These are phyloP conservation scores for Uromys caudimaculatus DNA, from an alignment of 2,797 vertebrate genomes.

Conservation along the genomic window DNA sequence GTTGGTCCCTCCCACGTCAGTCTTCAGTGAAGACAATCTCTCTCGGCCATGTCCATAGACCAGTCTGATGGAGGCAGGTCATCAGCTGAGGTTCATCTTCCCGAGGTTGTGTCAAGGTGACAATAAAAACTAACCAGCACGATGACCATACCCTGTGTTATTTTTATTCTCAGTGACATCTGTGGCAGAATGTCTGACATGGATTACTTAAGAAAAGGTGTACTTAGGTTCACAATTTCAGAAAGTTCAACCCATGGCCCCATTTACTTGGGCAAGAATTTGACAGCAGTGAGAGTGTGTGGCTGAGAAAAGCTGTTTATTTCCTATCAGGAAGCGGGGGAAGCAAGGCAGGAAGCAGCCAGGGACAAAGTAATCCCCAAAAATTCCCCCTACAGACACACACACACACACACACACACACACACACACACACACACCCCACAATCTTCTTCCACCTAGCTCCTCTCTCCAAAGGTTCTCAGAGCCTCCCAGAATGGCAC, in stretches of 20 bases:
- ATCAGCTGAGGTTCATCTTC: neutral
- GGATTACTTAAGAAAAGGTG: neutral
- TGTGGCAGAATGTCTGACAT: neutral
- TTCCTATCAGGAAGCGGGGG: neutral
- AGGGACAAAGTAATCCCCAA: neutral
- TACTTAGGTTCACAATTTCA: neutral
- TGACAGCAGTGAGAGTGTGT: neutral
- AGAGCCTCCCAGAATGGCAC: neutral
- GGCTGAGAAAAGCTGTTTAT: neutral
- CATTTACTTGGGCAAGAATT: neutral
- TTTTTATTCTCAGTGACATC: neutral
- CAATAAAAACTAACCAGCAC: neutral
- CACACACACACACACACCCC: too few species aligned
- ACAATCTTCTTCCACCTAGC: too few species aligned
- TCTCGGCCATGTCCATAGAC: neutral
- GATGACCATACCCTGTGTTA: neutral
- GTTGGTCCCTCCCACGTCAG: neutral
- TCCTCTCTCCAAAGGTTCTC: neutral
- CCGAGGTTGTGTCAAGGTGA: neutral
- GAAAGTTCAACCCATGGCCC: neutral
- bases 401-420: too few species aligned
- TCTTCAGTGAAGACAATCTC: neutral
- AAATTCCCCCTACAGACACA: too few species aligned
- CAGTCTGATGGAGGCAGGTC: neutral
- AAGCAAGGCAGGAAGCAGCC: neutral